Evolutionary conservation across 2,797 vertebrate species (phyloP).

Genomic region (Meriones psammophilus): DNA sequence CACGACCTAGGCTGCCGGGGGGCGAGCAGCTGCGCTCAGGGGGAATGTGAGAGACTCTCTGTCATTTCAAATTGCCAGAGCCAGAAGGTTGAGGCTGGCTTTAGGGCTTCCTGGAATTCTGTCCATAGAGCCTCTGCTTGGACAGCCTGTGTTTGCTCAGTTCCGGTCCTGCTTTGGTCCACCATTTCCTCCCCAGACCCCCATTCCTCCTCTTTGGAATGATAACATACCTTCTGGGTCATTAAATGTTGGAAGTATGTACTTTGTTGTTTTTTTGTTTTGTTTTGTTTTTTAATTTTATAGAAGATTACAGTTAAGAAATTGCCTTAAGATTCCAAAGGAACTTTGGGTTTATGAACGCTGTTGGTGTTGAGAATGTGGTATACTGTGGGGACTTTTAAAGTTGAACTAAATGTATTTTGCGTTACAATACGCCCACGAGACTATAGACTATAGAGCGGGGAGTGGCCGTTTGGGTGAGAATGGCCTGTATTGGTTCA

Average conservation of each 20-base stretch:
- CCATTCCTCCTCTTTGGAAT: neutral
- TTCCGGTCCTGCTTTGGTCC: neutral
- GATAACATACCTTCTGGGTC: too few species aligned
- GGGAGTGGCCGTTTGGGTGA: neutral
- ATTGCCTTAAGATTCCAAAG: neutral
- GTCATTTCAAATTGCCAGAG: neutral
- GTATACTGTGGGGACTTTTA: neutral
- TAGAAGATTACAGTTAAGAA: neutral
- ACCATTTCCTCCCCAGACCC: too few species aligned
- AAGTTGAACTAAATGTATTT: neutral
- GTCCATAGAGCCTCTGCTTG: neutral
- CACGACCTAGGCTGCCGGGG: too few species aligned
- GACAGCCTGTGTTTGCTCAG: neutral
- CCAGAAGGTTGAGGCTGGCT: neutral
- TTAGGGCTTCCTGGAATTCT: neutral
- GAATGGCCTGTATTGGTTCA: fast-evolving
- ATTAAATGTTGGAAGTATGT: neutral
- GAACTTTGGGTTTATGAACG: neutral
- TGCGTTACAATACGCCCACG: neutral
- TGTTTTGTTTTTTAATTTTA: neutral
- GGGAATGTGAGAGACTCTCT: neutral
- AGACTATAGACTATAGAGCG: neutral
- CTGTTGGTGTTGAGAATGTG: too few species aligned
- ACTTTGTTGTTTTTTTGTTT: neutral
- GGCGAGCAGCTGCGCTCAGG: neutral